phyloP scores from a whole-genome alignment of 2,797 vertebrate species.

The Bucorvus abyssinicus region DNA sequence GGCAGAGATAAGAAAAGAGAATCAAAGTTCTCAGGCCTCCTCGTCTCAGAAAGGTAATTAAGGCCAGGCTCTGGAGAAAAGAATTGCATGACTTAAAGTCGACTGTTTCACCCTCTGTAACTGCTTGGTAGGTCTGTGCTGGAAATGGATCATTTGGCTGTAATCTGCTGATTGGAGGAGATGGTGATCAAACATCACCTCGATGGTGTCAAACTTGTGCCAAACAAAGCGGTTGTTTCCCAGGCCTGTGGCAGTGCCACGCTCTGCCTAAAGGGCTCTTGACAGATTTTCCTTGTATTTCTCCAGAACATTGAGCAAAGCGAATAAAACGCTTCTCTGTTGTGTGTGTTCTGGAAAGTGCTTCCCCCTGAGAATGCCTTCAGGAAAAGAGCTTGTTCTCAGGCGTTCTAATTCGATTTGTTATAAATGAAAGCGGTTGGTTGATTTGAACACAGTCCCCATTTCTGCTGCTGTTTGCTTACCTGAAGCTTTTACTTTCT shows the following conservation, averaged over 20 bases:
- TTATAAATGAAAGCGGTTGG: background rate
- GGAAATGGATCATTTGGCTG: background rate
- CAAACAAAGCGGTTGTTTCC: background rate
- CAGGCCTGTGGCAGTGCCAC: background rate
- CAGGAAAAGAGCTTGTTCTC: background rate
- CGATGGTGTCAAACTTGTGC: background rate
- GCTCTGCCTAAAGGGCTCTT: background rate
- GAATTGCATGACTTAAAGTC: background rate
- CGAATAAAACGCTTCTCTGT: background rate
- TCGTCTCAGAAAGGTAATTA: slow-evolving; percentile 77
- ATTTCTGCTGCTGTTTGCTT: background rate
- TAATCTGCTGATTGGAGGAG: background rate
- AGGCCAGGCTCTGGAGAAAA: background rate
- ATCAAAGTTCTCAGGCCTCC: slow-evolving; percentile 70
- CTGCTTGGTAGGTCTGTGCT: background rate
- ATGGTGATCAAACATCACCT: background rate
- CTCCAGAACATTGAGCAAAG: background rate
- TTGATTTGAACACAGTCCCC: background rate
- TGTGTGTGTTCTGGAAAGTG: background rate
- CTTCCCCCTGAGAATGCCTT: background rate
- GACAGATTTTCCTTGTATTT: background rate
- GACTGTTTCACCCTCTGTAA: background rate
- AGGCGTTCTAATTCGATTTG: background rate
- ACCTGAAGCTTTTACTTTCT: background rate
- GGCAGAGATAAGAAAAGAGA: slow-evolving; percentile 84